Conservation (phyloP, 2,888 invertebrate genomes). For the Oeneis ivallda region DNA sequence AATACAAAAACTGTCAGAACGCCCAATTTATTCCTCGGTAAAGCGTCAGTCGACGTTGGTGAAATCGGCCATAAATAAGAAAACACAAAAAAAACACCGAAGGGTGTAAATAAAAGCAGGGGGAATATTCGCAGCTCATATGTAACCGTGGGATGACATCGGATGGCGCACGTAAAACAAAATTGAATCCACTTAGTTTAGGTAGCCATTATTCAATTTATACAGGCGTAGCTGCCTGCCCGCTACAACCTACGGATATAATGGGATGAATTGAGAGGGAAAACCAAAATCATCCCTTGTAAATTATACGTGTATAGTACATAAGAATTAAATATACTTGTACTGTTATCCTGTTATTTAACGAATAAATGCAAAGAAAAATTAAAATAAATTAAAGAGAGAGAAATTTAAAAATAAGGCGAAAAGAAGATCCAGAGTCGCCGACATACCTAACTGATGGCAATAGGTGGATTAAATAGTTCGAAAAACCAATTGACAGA, state of each 20-base stretch:
- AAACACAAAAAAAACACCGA: constrained; percentile 22
- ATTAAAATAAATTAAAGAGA: too few relatives aligned
- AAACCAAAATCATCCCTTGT: constrained; percentile 26
- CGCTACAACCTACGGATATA: constrained; percentile 46
- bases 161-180: constrained; percentile 60
- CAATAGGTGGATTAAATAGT: too few relatives aligned
- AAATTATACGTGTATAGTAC: constrained; percentile 6
- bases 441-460: too few relatives aligned
- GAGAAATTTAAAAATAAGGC: too few relatives aligned
- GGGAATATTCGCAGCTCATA: constrained; percentile 36
- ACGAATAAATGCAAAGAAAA: too few relatives aligned
- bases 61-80: too few relatives aligned
- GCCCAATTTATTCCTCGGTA: too few relatives aligned
- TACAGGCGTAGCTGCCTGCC: constrained; percentile 50
- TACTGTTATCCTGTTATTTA: not conserved
- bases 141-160: constrained; percentile 38
- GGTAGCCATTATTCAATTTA: constrained; percentile 75
- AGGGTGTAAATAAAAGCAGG: constrained; percentile 17
- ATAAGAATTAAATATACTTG: not conserved
- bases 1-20: too few relatives aligned
- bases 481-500: too few relatives aligned
- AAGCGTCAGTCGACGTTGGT: too few relatives aligned
- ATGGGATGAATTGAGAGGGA: constrained; percentile 29
- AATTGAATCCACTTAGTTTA: constrained; percentile 72
- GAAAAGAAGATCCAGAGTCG: too few relatives aligned